Evolutionary conservation across 2,797 vertebrate genomes (phyloP).

Genomic region (Falco columbarius): DNA sequence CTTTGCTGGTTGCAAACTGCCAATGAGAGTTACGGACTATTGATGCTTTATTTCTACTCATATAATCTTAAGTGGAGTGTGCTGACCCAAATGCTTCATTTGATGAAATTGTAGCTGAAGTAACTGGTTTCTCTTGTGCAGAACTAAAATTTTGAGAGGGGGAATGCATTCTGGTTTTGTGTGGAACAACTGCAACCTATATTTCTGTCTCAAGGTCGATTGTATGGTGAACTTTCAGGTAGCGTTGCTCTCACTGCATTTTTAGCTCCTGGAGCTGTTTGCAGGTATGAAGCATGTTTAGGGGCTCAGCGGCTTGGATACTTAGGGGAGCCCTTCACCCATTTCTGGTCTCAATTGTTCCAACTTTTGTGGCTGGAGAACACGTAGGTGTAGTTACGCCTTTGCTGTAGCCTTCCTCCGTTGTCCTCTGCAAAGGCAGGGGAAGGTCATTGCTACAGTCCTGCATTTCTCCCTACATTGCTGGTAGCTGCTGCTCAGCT

Average conservation of each 20-base stretch:
- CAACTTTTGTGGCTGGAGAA: background rate
- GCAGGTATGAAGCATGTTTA: background rate
- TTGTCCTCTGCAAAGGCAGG: background rate
- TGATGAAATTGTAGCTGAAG: background rate
- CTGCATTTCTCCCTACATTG: fast-evolving
- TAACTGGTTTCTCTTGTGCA: background rate
- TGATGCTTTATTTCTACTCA: background rate
- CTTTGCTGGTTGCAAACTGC: background rate
- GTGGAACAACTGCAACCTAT: background rate
- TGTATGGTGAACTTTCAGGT: fast-evolving
- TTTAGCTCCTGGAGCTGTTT: background rate
- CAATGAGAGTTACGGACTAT: background rate
- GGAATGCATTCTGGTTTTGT: background rate
- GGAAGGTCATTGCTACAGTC: background rate
- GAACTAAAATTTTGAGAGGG: too few relatives aligned
- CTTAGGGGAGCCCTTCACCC: background rate
- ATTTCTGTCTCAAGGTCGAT: fast-evolving
- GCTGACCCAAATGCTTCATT: background rate
- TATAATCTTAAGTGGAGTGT: background rate
- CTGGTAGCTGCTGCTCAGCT: background rate
- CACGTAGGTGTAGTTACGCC: fast-evolving
- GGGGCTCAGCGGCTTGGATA: background rate
- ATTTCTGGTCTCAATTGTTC: background rate
- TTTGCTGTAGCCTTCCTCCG: background rate
- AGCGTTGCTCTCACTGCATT: fast-evolving